Conservation (phyloP, 2,797 vertebrate species). For the Poeciliopsis paucimaculata region DNA sequence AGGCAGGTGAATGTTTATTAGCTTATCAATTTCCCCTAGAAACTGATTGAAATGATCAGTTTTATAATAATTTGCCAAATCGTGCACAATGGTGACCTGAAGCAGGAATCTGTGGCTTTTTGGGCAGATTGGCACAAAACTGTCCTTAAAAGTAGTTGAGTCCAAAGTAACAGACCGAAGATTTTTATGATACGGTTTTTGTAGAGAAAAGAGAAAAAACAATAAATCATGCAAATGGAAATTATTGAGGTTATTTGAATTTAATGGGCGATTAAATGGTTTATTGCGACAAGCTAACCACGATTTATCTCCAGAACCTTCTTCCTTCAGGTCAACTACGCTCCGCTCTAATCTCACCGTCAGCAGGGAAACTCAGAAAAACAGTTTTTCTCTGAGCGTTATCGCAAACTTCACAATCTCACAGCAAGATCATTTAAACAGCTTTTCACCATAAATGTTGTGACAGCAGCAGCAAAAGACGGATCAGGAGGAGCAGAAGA, state of each 20-base stretch:
- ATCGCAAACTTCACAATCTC: neutral
- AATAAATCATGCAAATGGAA: too few species aligned
- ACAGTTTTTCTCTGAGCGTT: neutral
- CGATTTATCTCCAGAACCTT: neutral
- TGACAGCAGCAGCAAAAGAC: neutral
- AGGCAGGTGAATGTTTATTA: too few species aligned
- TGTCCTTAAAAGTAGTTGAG: too few species aligned
- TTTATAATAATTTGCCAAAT: neutral
- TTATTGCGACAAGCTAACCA: too few species aligned
- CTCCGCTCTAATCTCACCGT: neutral
- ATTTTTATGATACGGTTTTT: too few species aligned
- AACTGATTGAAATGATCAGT: neutral
- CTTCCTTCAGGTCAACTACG: neutral
- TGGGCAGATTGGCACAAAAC: too few species aligned
- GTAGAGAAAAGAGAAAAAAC: too few species aligned
- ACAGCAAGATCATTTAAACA: neutral
- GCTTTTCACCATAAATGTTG: neutral
- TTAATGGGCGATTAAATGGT: too few species aligned
- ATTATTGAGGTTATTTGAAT: too few species aligned
- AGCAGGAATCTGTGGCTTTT: neutral
- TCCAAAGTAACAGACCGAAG: too few species aligned
- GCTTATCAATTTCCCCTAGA: neutral
- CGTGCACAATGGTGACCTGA: too few species aligned
- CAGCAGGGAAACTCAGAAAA: neutral
- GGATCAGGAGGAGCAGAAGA: neutral